Conservation (phyloP, 2,797 vertebrate genomes). For the Eulemur coronatus region DNA sequence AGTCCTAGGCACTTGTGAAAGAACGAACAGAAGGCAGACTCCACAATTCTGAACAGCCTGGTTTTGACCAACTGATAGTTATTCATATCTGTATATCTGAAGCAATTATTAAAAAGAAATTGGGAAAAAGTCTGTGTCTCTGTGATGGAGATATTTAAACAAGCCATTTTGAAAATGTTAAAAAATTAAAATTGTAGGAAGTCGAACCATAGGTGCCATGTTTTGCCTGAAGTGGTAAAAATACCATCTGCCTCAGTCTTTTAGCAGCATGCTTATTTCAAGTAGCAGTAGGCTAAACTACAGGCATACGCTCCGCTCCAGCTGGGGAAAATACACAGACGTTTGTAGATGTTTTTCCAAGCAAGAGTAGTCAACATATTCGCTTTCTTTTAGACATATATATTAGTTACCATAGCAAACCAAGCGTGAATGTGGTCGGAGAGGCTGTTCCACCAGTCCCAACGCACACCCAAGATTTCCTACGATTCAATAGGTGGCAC, state of each 20-base stretch:
- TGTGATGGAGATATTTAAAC: slow-evolving; percentile 56
- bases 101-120: slow-evolving; percentile 54
- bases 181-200: slow-evolving; percentile 75
- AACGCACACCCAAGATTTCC: not conserved
- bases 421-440: slow-evolving; percentile 46
- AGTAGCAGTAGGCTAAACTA: slow-evolving; percentile 66
- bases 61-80: not conserved
- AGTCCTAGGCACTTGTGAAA: not conserved
- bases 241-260: slow-evolving; percentile 72
- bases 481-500: slow-evolving; percentile 36
- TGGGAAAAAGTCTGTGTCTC: slow-evolving; percentile 8
- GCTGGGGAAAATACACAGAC: slow-evolving; percentile 76
- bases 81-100: not conserved
- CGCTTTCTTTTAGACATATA: slow-evolving; percentile 62
- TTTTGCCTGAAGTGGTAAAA: slow-evolving; percentile 77
- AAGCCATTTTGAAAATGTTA: slow-evolving; percentile 64
- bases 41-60: not conserved
- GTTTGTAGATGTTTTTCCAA: slow-evolving; percentile 67
- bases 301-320: slow-evolving; percentile 70
- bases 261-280: slow-evolving; percentile 69
- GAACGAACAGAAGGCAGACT: not conserved
- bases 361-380: slow-evolving; percentile 50
- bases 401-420: slow-evolving; percentile 70
- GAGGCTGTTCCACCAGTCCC: slow-evolving; percentile 18
- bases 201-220: slow-evolving; percentile 63